Percentiles rank a stretch among this genome's conserved stretches.
Evolutionary conservation across 2,888 invertebrate species (phyloP).

Genomic region (Eupithecia abbreviata): DNA sequence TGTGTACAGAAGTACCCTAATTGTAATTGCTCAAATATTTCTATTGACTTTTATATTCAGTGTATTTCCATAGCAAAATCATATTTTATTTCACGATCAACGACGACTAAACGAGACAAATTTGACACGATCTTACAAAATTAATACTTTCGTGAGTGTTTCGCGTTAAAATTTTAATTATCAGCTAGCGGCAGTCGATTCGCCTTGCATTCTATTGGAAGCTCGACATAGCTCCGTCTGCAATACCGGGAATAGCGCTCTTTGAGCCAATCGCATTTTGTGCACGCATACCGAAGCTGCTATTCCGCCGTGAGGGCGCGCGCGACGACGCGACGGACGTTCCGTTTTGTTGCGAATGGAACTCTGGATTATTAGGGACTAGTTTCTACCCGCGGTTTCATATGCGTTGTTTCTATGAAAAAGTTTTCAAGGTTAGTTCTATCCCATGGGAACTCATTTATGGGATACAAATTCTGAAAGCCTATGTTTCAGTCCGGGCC

Average conservation of each 20-base stretch:
- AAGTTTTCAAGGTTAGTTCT: too few relatives aligned
- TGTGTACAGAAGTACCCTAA: too few relatives aligned
- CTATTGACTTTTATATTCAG: neutral
- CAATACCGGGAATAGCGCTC: slow-evolving; percentile 36
- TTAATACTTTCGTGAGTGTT: too few relatives aligned
- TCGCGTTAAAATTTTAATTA: neutral
- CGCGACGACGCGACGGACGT: neutral
- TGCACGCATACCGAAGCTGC: slow-evolving; percentile 31
- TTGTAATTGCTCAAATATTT: neutral
- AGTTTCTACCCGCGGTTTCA: too few relatives aligned
- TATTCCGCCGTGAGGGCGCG: slow-evolving; percentile 16
- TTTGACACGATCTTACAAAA: neutral
- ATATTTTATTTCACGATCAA: neutral
- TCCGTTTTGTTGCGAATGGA: neutral
- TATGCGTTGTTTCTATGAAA: too few relatives aligned
- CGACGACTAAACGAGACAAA: neutral
- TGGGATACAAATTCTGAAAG: too few relatives aligned
- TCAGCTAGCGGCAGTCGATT: neutral
- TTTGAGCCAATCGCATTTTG: slow-evolving; percentile 31
- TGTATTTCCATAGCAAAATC: neutral
- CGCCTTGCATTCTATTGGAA: slow-evolving; percentile 6
- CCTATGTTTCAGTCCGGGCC: too few relatives aligned
- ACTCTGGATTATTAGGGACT: neutral
- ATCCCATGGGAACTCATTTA: too few relatives aligned
- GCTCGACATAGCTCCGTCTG: slow-evolving; percentile 30